Percentiles rank a stretch among this genome's conserved stretches.
phyloP scores from a whole-genome alignment of 2,113 vertebrate genomes.

The Odocoileus hemionus region DNA sequence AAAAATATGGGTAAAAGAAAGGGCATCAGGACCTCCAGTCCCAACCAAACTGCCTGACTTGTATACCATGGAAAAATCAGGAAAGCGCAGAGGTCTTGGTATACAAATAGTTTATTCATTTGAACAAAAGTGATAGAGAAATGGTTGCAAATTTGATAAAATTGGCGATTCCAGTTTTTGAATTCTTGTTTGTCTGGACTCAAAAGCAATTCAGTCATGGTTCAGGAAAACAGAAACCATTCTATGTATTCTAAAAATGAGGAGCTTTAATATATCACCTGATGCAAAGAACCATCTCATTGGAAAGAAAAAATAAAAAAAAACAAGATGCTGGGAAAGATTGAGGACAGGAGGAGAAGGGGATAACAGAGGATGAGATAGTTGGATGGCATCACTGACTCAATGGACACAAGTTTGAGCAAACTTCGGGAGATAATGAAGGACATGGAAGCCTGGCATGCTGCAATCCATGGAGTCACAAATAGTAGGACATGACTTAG shows the following conservation, averaged over 20 bases:
- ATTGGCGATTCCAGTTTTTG: not conserved
- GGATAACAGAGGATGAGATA: not conserved
- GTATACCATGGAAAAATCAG: not conserved
- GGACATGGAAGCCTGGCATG: not conserved
- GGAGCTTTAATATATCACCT: not conserved
- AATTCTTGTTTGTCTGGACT: not conserved
- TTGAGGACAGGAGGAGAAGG: not conserved
- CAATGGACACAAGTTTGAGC: not conserved
- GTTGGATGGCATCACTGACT: not conserved
- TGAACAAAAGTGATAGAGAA: not conserved
- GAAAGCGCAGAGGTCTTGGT: not conserved
- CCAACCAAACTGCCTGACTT: not conserved
- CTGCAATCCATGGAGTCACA: not conserved
- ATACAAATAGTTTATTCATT: not conserved
- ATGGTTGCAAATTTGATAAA: not conserved
- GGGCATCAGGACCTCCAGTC: not conserved
- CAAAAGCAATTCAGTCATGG: not conserved
- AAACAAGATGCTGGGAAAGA: not conserved
- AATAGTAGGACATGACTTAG: not conserved
- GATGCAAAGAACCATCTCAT: not conserved
- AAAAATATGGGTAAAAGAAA: not conserved
- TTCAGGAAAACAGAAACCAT: not conserved
- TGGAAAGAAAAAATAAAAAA: not conserved
- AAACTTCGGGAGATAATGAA: not conserved
- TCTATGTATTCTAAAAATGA: not conserved